phyloP scores from a whole-genome alignment of 2,797 vertebrate species.

The Bucorvus abyssinicus region DNA sequence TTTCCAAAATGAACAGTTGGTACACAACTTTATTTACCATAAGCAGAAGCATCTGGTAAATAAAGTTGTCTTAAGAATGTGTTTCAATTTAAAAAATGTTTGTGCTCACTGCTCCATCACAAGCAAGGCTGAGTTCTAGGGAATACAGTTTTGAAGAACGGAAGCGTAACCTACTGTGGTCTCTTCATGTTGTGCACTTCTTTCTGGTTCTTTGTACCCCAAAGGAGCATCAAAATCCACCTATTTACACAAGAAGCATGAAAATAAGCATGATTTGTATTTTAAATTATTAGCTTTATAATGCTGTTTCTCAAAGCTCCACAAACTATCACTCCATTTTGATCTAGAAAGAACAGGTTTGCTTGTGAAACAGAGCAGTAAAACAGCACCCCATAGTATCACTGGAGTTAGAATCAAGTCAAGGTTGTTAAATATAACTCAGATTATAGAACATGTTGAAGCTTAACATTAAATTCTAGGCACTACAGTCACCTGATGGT shows the following conservation, averaged over 20 bases:
- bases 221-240: conserved; percentile 98
- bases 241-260: conserved; percentile 66
- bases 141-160: neutral
- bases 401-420: neutral
- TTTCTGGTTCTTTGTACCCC: conserved; percentile 98
- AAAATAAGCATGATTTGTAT: neutral
- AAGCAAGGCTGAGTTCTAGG: neutral
- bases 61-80: neutral
- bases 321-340: neutral
- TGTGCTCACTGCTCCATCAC: neutral
- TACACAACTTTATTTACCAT: neutral
- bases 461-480: neutral
- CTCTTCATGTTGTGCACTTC: conserved; percentile 87
- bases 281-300: neutral
- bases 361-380: neutral
- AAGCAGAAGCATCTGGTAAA: neutral
- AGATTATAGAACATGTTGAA: neutral
- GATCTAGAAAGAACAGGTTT: neutral
- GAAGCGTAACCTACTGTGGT: conserved; percentile 75
- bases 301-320: neutral
- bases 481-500: neutral
- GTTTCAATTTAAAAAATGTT: neutral
- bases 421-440: neutral
- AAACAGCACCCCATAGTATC: neutral
- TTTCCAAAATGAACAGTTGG: neutral